Evolutionary conservation across 1,140 invertebrate species (phyloP), one percentile per base, ranked within the genome.

Genomic region (Aporrectodea caliginosa): DNA sequence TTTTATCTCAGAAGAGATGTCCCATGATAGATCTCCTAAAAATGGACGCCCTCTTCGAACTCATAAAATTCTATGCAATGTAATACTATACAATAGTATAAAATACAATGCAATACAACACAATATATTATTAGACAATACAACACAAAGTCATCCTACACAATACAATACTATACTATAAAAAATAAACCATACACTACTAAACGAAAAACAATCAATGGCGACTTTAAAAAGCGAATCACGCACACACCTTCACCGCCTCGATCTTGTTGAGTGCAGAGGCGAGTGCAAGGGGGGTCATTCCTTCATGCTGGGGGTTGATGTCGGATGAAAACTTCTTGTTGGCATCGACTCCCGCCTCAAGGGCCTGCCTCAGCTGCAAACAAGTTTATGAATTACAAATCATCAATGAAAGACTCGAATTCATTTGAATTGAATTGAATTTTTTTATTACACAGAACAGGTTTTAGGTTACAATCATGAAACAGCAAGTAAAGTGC

Each of bases 261-360:
- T 77, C 75, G 22, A 73, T 32, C 72, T 81, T 81, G 58, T 81
- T 81, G 71, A 81, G 77, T n/a, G 80, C 80, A 69, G 69, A 33
- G 1, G 80, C 80, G 16, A 81, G 43, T 16, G 80, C 75, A n/a
- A 81, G 35, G n/a, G 80, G 80, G 16, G 80, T 81, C 80, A 81
- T 81, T 22, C 75, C 75, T 31, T 32, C 77, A 34, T 81, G 80
- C 43, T 81, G 76, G 30, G 58, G 80, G 73, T 81, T 77, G 32
- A 81, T 73, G 16, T 81, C 76, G 14, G 75, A 69, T 12, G 76
- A 32, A 70, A 81, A 81, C 35, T 75, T 69, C 35, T 81, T 16
- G 71, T 81, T 81, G 1, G 77, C 31, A 43, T 77, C 69, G 1
- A 77, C 75, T 27, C 79, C 79, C 70, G 78, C 43, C 31, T 69